Evolutionary conservation across 2,113 vertebrate genomes (phyloP).

Genomic region (Progne subis): DNA sequence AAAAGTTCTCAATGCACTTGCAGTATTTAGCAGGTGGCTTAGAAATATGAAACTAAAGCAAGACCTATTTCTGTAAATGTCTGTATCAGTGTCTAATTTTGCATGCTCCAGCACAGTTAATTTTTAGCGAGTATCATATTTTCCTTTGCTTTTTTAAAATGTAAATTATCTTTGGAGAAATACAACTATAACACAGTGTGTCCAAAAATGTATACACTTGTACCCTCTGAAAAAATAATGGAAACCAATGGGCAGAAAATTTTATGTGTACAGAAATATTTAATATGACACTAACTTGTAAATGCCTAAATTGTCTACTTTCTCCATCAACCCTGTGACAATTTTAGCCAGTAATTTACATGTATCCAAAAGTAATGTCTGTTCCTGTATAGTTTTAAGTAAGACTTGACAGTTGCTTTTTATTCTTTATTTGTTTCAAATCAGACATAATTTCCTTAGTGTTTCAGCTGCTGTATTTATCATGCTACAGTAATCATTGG

Average conservation of each 20-base stretch:
- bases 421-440: neutral
- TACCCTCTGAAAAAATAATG: neutral
- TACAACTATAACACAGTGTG: accelerated
- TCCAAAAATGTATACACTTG: neutral
- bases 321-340: neutral
- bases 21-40: neutral
- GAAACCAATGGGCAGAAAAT: neutral
- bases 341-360: neutral
- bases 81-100: neutral
- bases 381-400: neutral
- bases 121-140: neutral
- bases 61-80: neutral
- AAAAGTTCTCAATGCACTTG: neutral
- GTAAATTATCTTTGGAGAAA: neutral
- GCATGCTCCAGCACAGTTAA: neutral
- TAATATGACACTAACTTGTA: neutral
- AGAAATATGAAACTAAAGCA: neutral
- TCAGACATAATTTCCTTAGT: neutral
- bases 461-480: neutral
- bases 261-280: neutral
- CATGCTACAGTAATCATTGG: neutral
- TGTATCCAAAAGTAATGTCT: neutral
- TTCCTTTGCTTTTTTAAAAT: neutral
- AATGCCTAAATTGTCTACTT: neutral
- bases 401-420: neutral